Percentiles rank a stretch among this genome's conserved stretches.
These are phyloP conservation scores for Melanotus villosus DNA, from an alignment of 2,888 invertebrate genomes.

Conservation along the genomic window DNA sequence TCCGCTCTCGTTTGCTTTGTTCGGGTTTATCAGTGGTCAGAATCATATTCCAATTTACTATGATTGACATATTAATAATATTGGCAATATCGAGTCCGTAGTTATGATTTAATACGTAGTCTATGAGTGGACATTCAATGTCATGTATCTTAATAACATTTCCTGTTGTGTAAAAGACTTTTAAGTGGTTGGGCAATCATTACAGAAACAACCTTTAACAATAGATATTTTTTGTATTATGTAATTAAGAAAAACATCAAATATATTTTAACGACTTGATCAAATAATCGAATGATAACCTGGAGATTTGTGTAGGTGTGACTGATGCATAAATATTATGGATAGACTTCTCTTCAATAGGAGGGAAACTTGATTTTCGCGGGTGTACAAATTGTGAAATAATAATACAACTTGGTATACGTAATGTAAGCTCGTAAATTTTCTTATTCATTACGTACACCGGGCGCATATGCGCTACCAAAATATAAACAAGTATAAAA, in stretches of 20 bases:
- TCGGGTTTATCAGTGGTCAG: not conserved
- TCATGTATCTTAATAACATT: constrained; percentile 1
- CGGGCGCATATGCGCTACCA: not conserved
- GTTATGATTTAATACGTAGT: not conserved
- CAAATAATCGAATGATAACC: no score
- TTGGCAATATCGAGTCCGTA: not conserved
- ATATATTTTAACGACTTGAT: not conserved
- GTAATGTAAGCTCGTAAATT: constrained; percentile 16
- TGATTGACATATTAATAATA: constrained; percentile 23
- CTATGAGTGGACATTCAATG: not conserved
- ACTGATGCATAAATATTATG: not conserved
- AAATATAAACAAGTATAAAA: constrained; percentile 10
- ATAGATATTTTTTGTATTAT: not conserved
- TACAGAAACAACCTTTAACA: not conserved
- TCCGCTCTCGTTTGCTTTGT: not conserved
- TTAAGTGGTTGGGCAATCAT: not conserved
- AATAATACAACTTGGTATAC: not conserved
- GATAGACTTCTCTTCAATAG: not conserved
- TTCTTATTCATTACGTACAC: constrained; percentile 3
- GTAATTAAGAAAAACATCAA: not conserved
- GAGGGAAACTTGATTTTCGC: not conserved
- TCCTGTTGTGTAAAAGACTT: not conserved
- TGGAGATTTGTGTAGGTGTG: no score
- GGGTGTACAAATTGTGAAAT: not conserved
- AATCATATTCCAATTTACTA: constrained; percentile 11